Base-by-base conservation (phyloP, 2,113 vertebrate genomes). In the Chrysemys picta region DNA sequence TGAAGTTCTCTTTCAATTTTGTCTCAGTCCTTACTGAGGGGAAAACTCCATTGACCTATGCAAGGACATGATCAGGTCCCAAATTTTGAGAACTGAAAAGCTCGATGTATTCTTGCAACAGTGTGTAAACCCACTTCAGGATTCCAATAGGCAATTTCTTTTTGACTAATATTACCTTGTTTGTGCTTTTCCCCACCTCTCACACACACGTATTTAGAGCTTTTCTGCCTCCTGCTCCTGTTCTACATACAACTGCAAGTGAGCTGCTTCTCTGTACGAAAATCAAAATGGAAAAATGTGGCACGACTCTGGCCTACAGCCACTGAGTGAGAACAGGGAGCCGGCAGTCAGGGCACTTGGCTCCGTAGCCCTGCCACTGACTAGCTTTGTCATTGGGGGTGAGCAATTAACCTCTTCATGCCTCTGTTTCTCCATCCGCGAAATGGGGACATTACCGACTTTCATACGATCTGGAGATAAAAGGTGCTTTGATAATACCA, bases 301-400 rank as follows among this genome's bases (percentile, higher is more conserved):
- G n/a, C 22, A 76, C 4, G 5, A 9, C 16, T 69, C 69, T 7
- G 22, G 72, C 29, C 17, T 35, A 69, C 35, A 35, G 25, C 59
- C 17, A 54, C 35, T 14, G 79, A 29, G 56, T 25, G 79, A 84
- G 27, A 84, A 52, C 53, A 86, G 78, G 62, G 14, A 1, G n/a
- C 2, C 52, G 54, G 4, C 22, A 86, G 19, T 2, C 42, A 0
- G 0, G 13, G 3, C 27, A 24, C 24, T 27, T 35, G 10, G 52
- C 17, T n/a, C 24, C 25, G 5, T 8, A 17, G 8, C 69, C 22
- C n/a, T 10, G 21, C 9, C 21, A 42, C 69, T 75, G 21, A 42
- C 69, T 22, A 42, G 22, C n/a, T 10, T 22, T 24, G n/a, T 22
- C n/a, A 42, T 42, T 22, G 38, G 24, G 38, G 72, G 38, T 42